Evolutionary conservation across 1,140 invertebrate genomes (phyloP).

Genomic region (Atta texana): DNA sequence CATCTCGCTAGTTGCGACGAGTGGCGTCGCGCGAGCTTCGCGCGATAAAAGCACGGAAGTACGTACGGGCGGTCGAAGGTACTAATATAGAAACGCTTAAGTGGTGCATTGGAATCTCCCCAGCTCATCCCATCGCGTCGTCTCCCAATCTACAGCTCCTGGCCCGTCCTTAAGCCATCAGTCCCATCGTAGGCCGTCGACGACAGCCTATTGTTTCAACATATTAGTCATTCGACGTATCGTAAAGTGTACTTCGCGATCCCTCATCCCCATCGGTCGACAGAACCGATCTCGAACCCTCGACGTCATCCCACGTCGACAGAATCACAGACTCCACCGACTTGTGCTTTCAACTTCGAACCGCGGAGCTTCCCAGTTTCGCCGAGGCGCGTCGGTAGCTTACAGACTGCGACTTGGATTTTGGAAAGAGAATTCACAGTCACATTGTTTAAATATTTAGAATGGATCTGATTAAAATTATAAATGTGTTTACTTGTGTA

Average conservation of each 20-base stretch:
- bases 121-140: conserved; percentile 74
- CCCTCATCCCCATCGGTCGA: conserved; percentile 69
- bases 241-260: conserved; percentile 83
- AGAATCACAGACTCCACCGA: conserved; percentile 58
- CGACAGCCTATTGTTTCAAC: conserved; percentile 86
- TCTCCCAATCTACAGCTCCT: conserved; percentile 69
- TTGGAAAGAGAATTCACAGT: background rate
- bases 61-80: conserved; percentile 79
- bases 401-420: conserved; percentile 55
- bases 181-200: conserved; percentile 82
- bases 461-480: background rate
- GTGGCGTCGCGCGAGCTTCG: conserved; percentile 72
- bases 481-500: background rate
- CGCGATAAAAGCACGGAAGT: conserved; percentile 85
- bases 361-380: conserved; percentile 73
- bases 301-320: conserved; percentile 64
- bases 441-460: background rate
- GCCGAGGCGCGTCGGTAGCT: conserved; percentile 82
- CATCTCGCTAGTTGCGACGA: conserved; percentile 60
- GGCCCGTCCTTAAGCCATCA: conserved; percentile 75
- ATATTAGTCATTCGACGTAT: conserved; percentile 87
- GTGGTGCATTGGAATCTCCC: conserved; percentile 86
- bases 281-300: conserved; percentile 64
- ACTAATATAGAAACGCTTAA: conserved; percentile 86
- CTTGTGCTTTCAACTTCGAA: conserved; percentile 49